Base-by-base conservation (phyloP, 2,888 invertebrate genomes). In the Aricia artaxerxes region DNA sequence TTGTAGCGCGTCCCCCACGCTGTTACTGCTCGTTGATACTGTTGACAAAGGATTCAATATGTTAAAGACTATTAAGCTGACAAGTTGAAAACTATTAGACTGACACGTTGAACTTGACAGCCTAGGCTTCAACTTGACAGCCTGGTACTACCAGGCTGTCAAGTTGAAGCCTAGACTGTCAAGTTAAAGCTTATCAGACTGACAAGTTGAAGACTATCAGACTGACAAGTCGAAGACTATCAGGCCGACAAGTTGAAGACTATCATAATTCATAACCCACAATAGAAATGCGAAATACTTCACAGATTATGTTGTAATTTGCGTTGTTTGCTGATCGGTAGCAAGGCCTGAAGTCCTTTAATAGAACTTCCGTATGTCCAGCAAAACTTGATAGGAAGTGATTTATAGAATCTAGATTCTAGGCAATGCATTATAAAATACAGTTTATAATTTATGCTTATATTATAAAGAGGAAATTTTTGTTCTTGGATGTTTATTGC, bases 1-100 rank as follows among this genome's bases (percentile, higher is more conserved):
- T 89, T 97, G 97, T 78, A 97, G 88, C 1, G 96, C 96, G 87
- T 97, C 97, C 78, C 96, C 96, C 83, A 97, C 95, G 80, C 95
- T 95, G 87, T 96, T 95, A 88, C 95, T 97, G 86, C 96, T 96
- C 81, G 96, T 96, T 89, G 96, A 91, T 86, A 97, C 96, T 96
- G 90, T 83, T 85, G 83, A 86, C 85, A 85, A 85, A 16, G 57
- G 57, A 40, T 31, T 24, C 77, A 79, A 78, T 49, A 49, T 49
- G 38, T 35, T 24, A 16, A 9, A 69, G 11, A 78, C 44, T 44
- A 44, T 9, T 0, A 9, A 5, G 44, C 44, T 44, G 44, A 7
- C 9, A 1, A 44, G 9, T 44, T 7, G 9, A 44, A 44, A 0
- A 44, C 44, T 44, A 9, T 9, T 9, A 9, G 44, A 9, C 44